Evolutionary conservation across 2,113 vertebrate species (phyloP).

Genomic region (Odobenus rosmarus): DNA sequence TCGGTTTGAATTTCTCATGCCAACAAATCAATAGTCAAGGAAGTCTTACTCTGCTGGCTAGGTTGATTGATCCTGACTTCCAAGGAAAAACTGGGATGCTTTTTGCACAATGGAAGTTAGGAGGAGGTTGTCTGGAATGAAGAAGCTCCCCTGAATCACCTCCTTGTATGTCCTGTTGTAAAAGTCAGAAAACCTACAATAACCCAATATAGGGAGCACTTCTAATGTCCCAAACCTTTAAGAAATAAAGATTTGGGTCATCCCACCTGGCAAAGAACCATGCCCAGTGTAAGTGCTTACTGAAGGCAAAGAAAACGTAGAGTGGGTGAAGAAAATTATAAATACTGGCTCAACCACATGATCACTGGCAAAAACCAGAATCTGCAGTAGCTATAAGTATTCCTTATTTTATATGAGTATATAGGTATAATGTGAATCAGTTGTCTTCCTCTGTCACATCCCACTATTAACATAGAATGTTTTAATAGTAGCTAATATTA

Average conservation of each 20-base stretch:
- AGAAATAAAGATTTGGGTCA: not conserved
- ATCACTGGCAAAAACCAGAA: not conserved
- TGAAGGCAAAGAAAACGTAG: not conserved
- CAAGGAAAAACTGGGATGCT: not conserved
- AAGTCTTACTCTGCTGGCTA: not conserved
- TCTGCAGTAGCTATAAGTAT: not conserved
- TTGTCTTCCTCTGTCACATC: not conserved
- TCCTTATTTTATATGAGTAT: not conserved
- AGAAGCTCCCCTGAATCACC: not conserved
- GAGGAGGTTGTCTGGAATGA: not conserved
- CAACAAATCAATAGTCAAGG: not conserved
- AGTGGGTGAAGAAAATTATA: not conserved
- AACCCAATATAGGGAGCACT: not conserved
- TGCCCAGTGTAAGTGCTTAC: not conserved
- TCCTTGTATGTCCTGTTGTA: not conserved
- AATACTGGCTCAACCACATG: not conserved
- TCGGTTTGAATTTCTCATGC: not conserved
- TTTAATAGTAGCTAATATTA: not conserved
- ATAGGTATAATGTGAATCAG: not conserved
- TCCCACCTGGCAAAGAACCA: not conserved
- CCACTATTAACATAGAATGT: not conserved
- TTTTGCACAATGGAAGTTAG: not conserved
- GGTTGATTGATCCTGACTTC: not conserved
- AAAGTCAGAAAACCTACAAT: not conserved
- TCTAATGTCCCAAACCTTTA: not conserved